These are phyloP conservation scores for Microctenopoma steveboyesi DNA, from an alignment of 2,797 vertebrate species.

Conservation along the genomic window DNA sequence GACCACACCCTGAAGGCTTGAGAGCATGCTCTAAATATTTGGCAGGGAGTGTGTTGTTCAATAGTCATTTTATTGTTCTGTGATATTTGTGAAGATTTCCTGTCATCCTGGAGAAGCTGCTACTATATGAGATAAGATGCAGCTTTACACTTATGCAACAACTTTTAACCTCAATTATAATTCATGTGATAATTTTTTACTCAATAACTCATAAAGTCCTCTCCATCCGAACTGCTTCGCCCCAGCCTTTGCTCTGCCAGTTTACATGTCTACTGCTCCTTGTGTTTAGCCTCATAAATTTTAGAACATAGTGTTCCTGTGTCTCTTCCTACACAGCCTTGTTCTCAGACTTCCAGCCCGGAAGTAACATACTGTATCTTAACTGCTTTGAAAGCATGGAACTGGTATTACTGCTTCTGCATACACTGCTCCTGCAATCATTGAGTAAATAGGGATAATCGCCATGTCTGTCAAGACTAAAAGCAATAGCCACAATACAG, in stretches of 20 bases:
- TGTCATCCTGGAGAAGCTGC: no score
- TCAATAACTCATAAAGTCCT: no score
- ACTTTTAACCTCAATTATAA: background rate
- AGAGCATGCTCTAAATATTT: slow-evolving; percentile 2
- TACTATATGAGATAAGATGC: background rate
- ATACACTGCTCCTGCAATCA: background rate
- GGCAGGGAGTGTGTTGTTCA: background rate
- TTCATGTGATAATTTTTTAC: background rate
- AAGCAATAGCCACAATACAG: background rate
- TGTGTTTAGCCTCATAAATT: background rate
- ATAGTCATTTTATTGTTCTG: background rate
- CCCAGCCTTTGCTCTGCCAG: background rate
- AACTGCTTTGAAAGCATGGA: background rate
- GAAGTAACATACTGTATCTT: background rate
- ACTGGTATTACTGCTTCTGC: background rate
- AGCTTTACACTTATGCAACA: no score
- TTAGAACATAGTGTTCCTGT: slow-evolving; percentile 9
- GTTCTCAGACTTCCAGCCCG: background rate
- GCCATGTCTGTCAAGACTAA: background rate
- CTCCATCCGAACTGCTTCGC: background rate
- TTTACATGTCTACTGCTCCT: no score
- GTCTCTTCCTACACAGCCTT: background rate
- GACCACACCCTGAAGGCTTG: slow-evolving; percentile 23
- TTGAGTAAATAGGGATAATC: background rate
- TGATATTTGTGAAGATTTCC: background rate